These are phyloP conservation scores for Brachyhypopomus occidentalis DNA, from an alignment of 2,113 vertebrate species.

Conservation along the genomic window DNA sequence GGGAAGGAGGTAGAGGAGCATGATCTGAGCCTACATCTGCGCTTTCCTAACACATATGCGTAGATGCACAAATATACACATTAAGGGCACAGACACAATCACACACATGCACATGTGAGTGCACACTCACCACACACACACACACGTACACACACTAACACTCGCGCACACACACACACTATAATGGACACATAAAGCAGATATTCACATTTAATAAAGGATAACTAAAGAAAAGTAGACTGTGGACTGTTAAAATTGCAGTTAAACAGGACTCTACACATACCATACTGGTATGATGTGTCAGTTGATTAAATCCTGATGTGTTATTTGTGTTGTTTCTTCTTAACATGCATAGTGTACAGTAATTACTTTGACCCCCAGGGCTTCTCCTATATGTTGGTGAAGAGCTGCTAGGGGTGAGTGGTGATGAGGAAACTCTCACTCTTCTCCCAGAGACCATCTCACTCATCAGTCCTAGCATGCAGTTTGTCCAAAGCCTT, in stretches of 20 bases:
- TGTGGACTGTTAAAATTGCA: too few relatives aligned
- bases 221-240: too few relatives aligned
- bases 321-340: conserved; percentile 4
- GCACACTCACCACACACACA: background rate
- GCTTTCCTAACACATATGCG: conserved; percentile 13
- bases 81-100: background rate
- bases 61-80: background rate
- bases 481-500: too few relatives aligned
- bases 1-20: conserved; percentile 15
- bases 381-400: background rate
- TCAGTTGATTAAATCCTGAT: background rate
- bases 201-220: background rate
- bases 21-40: conserved; percentile 34
- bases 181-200: background rate
- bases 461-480: background rate
- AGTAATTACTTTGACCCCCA: background rate
- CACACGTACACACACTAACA: conserved; percentile 9
- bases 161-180: background rate
- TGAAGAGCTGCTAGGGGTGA: background rate
- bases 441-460: background rate
- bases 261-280: background rate
- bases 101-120: background rate
- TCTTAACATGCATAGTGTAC: conserved; percentile 11
- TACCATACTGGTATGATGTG: background rate
- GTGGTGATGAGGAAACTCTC: background rate